Evolutionary conservation across 1,140 invertebrate species (phyloP), one percentile per base, ranked within the genome.

Genomic region (Procambarus clarkii): DNA sequence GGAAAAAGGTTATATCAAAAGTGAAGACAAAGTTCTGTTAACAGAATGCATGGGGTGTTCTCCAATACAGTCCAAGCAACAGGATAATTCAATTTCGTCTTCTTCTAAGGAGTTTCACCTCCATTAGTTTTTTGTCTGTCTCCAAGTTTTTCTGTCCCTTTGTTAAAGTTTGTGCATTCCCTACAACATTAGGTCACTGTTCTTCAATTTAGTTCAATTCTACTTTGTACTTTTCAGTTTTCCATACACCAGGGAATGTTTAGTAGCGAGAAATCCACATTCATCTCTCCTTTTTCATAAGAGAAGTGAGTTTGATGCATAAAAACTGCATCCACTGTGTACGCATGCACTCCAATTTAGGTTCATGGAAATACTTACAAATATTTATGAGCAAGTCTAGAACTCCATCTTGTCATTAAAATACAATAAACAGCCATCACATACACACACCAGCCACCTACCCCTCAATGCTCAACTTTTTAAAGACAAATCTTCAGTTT

Each of bases 1-100:
- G 13, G 18, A 4, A 54, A 54, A 54, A 4, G 60, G 60, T 64
- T 64, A 54, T 64, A 64, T 64, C 60, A 64, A 58, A 54, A 81
- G 9, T 15, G 44, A 69, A 54, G 44, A 58, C n/a, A 34, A 15
- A 46, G 45, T 45, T 45, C 21, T 44, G n/a, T 34, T 18, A 74
- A 45, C 11, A 48, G 8, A 50, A 69, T 69, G 81, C 34, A 3
- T 83, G 44, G 58, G 34, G 81, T 60, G 21, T 34, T 45, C 60
- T 45, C 81, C 81, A 83, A 15, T 69, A 83, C 58, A 83, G 81
- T 45, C 58, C 81, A 83, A 83, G 81, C 34, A 69, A 83, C 81
- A 83, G 81, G 81, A 83, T 83, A 69, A 64, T 54, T 69, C 0
- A 48, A 21, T 13, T 46, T 64, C 24, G 13, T 60, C 80, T 69